A percentile compares a stretch with the other conserved stretches of the same genome.
Conservation (phyloP, 2,888 invertebrate species). For the Pimpla rufipes region DNA sequence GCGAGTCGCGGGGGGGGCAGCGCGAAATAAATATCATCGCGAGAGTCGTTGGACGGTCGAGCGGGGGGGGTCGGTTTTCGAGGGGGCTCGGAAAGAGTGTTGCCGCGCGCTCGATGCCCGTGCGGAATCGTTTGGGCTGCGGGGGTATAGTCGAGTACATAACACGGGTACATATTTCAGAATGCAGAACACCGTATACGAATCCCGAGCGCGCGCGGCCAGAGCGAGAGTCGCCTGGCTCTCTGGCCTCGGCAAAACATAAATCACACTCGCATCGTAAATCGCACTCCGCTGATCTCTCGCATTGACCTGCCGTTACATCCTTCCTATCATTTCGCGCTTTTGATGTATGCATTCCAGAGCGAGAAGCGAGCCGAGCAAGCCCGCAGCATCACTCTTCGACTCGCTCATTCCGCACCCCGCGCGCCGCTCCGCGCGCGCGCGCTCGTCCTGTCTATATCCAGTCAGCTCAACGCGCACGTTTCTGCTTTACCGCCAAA, state of each 20-base stretch:
- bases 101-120: constrained; percentile 2
- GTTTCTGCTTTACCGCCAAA: constrained; percentile 60
- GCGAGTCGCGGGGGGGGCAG: not conserved
- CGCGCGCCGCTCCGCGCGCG: not conserved
- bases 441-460: not conserved
- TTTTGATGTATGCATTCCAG: constrained; percentile 67
- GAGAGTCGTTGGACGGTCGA: constrained; percentile 36
- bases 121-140: constrained; percentile 46
- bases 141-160: constrained; percentile 3
- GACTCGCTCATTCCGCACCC: constrained; percentile 2
- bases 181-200: constrained; percentile 40
- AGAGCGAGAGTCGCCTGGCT: not conserved
- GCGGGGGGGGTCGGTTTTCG: not conserved
- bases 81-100: constrained; percentile 18
- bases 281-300: constrained; percentile 67
- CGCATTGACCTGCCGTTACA: constrained; percentile 69
- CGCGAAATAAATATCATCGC: constrained; percentile 57
- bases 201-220: constrained; percentile 10
- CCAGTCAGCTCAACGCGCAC: constrained; percentile 39
- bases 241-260: constrained; percentile 52
- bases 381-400: constrained; percentile 38
- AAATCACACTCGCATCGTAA: constrained; percentile 69
- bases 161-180: constrained; percentile 40
- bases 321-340: constrained; percentile 69
- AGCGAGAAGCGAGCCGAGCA: constrained; percentile 49